These are phyloP conservation scores for Bubo bubo DNA, from an alignment of 2,113 vertebrate genomes.

Conservation along the genomic window DNA sequence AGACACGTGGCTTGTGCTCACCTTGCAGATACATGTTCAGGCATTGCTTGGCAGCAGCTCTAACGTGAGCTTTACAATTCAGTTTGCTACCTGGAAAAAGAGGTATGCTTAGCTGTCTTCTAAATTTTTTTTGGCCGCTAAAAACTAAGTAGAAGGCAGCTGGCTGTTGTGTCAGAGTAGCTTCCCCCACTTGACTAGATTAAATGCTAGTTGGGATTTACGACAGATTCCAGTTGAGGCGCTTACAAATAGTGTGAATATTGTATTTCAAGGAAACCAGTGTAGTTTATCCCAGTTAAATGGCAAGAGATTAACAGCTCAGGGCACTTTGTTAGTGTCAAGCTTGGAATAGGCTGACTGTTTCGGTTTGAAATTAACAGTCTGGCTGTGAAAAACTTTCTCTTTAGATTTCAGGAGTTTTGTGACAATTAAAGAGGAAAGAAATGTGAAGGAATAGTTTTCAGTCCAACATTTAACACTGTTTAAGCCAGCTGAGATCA, in stretches of 20 bases:
- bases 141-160: not conserved
- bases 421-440: not conserved
- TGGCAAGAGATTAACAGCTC: slow-evolving; percentile 64
- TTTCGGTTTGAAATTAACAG: not conserved
- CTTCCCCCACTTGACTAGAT: not conserved
- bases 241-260: slow-evolving; percentile 52
- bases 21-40: fast-evolving
- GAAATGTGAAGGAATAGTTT: not conserved
- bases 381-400: not conserved
- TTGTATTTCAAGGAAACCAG: slow-evolving; percentile 60
- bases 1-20: not conserved
- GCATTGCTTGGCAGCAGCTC: not conserved
- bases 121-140: fast-evolving
- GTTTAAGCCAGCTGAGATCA: not conserved
- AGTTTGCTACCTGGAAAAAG: not conserved
- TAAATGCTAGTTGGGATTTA: slow-evolving; percentile 45
- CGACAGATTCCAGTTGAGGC: slow-evolving; percentile 41
- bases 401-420: not conserved
- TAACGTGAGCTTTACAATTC: not conserved
- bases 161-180: not conserved
- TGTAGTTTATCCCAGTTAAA: slow-evolving; percentile 44
- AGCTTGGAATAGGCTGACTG: not conserved
- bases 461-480: not conserved
- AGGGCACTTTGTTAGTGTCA: not conserved
- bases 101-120: not conserved